A percentile compares a stretch with the other conserved stretches of the same genome.
These are phyloP conservation scores for Rhinoptilus africanus DNA, from an alignment of 2,113 vertebrate genomes.

Conservation along the genomic window DNA sequence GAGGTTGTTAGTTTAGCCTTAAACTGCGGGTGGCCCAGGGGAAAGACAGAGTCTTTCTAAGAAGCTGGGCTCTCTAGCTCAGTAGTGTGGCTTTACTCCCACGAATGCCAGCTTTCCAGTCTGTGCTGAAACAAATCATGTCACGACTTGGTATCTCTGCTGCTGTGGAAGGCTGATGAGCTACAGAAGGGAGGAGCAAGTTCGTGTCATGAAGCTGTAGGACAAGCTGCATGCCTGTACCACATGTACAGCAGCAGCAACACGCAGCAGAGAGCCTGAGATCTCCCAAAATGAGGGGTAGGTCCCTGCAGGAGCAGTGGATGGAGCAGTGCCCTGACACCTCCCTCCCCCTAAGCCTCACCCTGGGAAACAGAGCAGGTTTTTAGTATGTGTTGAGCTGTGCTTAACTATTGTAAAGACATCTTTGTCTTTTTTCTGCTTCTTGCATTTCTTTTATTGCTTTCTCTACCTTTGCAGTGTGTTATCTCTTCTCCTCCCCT, in stretches of 20 bases:
- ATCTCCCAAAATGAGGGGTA: neutral
- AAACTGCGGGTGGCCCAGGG: neutral
- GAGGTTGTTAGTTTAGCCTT: neutral
- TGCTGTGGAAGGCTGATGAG: neutral
- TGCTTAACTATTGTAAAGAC: neutral
- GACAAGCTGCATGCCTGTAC: neutral
- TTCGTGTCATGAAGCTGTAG: neutral
- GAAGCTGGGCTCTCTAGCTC: neutral
- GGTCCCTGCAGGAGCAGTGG: neutral
- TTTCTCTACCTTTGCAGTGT: neutral
- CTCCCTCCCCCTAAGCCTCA: neutral
- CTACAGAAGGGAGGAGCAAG: neutral
- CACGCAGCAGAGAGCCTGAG: neutral
- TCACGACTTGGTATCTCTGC: neutral
- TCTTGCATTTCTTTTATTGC: neutral
- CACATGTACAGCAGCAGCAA: accelerated
- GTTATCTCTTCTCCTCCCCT: neutral
- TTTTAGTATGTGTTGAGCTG: neutral
- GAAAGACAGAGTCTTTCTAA: neutral
- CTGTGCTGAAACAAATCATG: neutral
- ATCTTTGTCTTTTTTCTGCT: neutral
- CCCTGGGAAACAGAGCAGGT: neutral
- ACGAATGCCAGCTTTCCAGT: neutral
- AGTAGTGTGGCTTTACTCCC: neutral
- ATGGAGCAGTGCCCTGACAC: neutral